A percentile compares a stretch with the other conserved stretches of the same genome.
Evolutionary conservation across 1,140 invertebrate species (phyloP).

Genomic region (Drosophila grimshawi): DNA sequence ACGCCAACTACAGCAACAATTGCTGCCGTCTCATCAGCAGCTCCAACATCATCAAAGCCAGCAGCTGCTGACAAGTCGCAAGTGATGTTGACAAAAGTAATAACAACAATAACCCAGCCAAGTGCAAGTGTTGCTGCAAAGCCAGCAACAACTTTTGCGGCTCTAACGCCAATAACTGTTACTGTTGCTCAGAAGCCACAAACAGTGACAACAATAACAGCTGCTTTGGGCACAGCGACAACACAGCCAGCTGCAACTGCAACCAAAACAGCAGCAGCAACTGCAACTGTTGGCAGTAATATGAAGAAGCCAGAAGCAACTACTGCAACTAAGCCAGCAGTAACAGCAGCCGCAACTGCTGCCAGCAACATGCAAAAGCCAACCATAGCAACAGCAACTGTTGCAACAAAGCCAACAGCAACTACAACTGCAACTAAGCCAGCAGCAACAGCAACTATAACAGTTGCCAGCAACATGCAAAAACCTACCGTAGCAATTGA

Average conservation of each 20-base stretch:
- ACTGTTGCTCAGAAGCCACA: constrained; percentile 15
- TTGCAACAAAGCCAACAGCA: constrained; percentile 13
- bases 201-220: constrained; percentile 1
- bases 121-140: constrained; percentile 22
- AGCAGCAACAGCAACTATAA: constrained; percentile 13
- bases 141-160: constrained; percentile 14
- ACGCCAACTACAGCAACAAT: constrained; percentile 22
- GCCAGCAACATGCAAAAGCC: not conserved
- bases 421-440: not conserved
- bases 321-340: too few species aligned
- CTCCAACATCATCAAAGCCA: constrained; percentile 2
- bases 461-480: not conserved
- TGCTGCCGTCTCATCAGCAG: constrained; percentile 6
- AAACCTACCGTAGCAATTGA: constrained; percentile 12
- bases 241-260: constrained; percentile 5
- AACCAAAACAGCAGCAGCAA: constrained; percentile 12
- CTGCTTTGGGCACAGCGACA: constrained; percentile 6
- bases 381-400: not conserved
- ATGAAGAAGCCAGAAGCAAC: constrained; percentile 5
- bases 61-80: constrained; percentile 20
- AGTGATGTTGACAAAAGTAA: constrained; percentile 10
- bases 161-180: constrained; percentile 25
- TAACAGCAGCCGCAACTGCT: not conserved
- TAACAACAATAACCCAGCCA: constrained; percentile 15
- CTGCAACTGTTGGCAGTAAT: constrained; percentile 3